Evolutionary conservation across 2,113 vertebrate species (phyloP), one percentile per base, ranked within the genome.

Genomic region (Sterna hirundo): DNA sequence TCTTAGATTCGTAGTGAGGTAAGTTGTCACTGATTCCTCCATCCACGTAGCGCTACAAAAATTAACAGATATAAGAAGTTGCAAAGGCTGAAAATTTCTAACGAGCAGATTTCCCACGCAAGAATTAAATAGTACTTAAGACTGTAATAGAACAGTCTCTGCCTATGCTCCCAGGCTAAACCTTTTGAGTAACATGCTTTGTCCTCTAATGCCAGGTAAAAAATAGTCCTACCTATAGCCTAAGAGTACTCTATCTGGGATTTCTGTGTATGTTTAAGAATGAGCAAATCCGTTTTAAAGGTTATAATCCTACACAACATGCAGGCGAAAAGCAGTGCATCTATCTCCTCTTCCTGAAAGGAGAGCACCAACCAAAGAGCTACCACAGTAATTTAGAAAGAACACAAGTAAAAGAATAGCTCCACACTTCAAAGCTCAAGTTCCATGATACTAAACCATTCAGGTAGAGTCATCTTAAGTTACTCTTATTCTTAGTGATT

Each of bases 11-110:
- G 0, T 98, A 97, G 86, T 97, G 97, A 15, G 99, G 99, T 8
- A 99, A 15, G 64, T 98, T 99, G 96, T 99, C 96, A 30, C 97
- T 99, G 55, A 98, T 96, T 3, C 99, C 99, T 22, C 99, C 99
- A 2, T 99, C 99, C 46, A 99, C 94, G 0, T 99, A 99, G 4
- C 99, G 98, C 99, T 99, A 68, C 49, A 19, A 34, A 23, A 71
- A 76, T 42, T 4, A n/a, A 17, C 19, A n/a, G 44, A 92, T 64
- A 57, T 22, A 15, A 25, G 17, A 70, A 20, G 15, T 55, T 19
- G 34, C 14, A 46, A 10, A 47, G 34, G 64, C 32, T 79, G 46
- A 38, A 10, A 23, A 4, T 9, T 25, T 25, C 36, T 25, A 5
- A 55, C 11, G 21, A 68, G 62, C 38, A 44, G 6, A 72, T 34